Percentiles rank a stretch among this genome's conserved stretches.
These are phyloP conservation scores for Harmothoe impar DNA, from an alignment of 2,888 invertebrate species.

Conservation along the genomic window DNA sequence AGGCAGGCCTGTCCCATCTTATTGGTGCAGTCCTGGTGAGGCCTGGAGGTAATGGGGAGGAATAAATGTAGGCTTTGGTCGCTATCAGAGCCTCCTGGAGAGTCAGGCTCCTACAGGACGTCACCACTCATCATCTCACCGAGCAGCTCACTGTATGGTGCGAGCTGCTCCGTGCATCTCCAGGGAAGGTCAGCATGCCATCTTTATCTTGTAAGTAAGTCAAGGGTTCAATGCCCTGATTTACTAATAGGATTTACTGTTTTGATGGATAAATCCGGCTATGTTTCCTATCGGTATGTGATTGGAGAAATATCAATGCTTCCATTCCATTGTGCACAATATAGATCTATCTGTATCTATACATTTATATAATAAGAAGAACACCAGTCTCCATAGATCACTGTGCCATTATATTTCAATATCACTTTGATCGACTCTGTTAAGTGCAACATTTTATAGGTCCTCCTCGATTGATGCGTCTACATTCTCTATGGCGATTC, in stretches of 20 bases:
- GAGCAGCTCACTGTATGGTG: not conserved
- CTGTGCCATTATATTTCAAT: too few relatives aligned
- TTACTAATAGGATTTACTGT: too few relatives aligned
- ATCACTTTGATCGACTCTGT: too few relatives aligned
- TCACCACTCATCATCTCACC: constrained; percentile 22
- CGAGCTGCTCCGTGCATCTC: not conserved
- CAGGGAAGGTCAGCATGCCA: not conserved
- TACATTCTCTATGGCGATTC: too few relatives aligned
- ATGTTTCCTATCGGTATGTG: not conserved
- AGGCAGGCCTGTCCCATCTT: not conserved
- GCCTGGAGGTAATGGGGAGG: constrained; percentile 10
- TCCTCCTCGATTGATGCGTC: too few relatives aligned
- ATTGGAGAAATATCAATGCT: too few relatives aligned
- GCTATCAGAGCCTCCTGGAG: not conserved
- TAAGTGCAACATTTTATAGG: too few relatives aligned
- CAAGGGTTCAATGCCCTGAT: too few relatives aligned
- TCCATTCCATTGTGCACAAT: not conserved
- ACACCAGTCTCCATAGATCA: too few relatives aligned
- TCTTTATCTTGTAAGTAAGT: not conserved
- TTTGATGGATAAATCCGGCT: too few relatives aligned
- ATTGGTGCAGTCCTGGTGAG: not conserved
- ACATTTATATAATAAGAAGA: too few relatives aligned
- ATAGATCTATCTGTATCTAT: not conserved
- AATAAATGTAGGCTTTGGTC: not conserved
- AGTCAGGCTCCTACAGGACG: not conserved